Conservation (phyloP, 2,113 vertebrate genomes). For the Halcyon malimbica region DNA sequence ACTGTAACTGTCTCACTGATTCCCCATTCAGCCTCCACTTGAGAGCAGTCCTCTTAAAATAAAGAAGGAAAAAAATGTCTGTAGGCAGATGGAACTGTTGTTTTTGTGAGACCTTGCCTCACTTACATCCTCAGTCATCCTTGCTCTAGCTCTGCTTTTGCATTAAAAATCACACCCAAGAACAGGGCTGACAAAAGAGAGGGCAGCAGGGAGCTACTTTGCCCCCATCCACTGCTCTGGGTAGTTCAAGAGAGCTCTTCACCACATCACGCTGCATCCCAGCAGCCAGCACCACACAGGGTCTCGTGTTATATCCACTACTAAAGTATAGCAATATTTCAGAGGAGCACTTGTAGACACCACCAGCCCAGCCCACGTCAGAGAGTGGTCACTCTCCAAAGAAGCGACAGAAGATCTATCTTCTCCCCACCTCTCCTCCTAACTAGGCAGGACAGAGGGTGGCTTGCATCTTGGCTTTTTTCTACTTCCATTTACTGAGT, state of each 20-base stretch:
- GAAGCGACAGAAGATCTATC: background rate
- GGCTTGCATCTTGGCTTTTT: background rate
- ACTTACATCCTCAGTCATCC: background rate
- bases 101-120: background rate
- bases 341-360: background rate
- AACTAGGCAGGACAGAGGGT: background rate
- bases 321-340: background rate
- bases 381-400: background rate
- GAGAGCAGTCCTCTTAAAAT: background rate
- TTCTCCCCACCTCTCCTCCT: background rate
- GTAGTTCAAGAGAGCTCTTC: background rate
- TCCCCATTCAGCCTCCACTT: background rate
- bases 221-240: background rate
- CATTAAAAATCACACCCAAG: background rate
- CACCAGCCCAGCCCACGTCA: background rate
- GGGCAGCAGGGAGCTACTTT: background rate
- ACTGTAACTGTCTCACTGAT: background rate
- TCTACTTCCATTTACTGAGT: background rate
- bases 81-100: background rate
- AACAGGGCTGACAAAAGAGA: background rate
- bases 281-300: background rate
- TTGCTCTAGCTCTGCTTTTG: background rate
- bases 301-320: background rate
- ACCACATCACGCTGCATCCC: rapidly evolving
- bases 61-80: background rate